These are phyloP conservation scores for Amphiprion ocellaris DNA, from an alignment of 2,113 vertebrate species.

Conservation along the genomic window DNA sequence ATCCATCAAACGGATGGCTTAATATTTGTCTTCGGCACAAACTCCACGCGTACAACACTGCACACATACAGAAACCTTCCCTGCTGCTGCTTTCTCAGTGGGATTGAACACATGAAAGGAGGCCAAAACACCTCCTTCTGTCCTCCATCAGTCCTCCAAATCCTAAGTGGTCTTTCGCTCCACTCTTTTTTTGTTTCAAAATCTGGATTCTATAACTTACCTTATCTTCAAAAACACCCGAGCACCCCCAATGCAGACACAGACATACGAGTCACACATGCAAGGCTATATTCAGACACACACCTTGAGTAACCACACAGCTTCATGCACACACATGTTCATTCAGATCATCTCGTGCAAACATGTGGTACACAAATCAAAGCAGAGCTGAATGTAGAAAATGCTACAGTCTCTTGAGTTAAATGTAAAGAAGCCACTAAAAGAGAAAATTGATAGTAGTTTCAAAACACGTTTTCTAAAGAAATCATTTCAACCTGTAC, in stretches of 20 bases:
- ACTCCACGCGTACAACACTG: neutral
- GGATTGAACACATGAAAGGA: conserved; percentile 57
- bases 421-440: no score
- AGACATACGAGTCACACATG: neutral
- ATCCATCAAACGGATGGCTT: neutral
- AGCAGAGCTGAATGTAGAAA: no score
- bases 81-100: conserved; percentile 33
- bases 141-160: conserved; percentile 20
- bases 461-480: no score
- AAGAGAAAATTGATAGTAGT: no score
- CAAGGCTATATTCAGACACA: neutral
- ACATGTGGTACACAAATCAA: no score
- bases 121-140: conserved; percentile 36
- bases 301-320: no score
- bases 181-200: conserved; percentile 2
- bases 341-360: no score
- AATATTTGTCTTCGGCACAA: neutral
- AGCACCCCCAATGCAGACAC: neutral
- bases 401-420: no score
- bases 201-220: conserved; percentile 58
- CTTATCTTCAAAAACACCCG: conserved; percentile 47
- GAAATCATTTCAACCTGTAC: no score
- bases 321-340: no score
- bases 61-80: conserved; percentile 24
- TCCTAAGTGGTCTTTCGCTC: conserved; percentile 4